Base-by-base conservation (phyloP, 37 sponge, comb jelly and placozoan genomes). In the Theonella swinhoei region DNA sequence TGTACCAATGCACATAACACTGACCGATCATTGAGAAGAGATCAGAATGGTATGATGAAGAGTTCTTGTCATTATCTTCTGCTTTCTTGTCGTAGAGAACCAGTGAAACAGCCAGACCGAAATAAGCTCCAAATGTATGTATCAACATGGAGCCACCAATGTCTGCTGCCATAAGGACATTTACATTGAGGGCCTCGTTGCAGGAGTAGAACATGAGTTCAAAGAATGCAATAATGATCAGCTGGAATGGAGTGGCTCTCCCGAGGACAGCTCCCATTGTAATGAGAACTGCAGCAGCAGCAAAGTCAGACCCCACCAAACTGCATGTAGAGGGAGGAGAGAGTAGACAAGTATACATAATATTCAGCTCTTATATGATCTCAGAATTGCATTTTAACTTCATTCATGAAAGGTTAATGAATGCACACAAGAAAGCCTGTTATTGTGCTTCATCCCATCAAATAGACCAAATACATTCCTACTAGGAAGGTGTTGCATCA, bases 81-180 rank as follows among this genome's bases (percentile, higher is more conserved):
- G 92, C 88, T 9, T 84, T 83, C 76, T 87, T 94, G n/a, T 61
- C 83, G 80, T 87, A 85, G 38, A 97, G 70, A 62, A 87, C 77
- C 17, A 84, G 20, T 36, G 95, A 88, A 37, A 86, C 87, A 59
- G 90, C 95, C 59, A 97, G 75, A 36, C 97, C 97, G 84, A 97
- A 97, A 78, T 94, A 97, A 25, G 97, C 97, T 40, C 97, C 97
- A 81, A 97, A 97, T 20, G 95, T 82, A 72, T 97, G 97, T 29
- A 97, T 91, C 43, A 95, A 31, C 88, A 97, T 89, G 29, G 95
- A 95, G n/a, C 97, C 97, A 0, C 97, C 97, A 19, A 92, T 77
- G 75, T 97, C 97, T 3, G 91, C 92, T 17, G 97, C 95, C 79
- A 86, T 67, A 42, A 85, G 78, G 42, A 92, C 73, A 65, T 82